These are phyloP conservation scores for Apis laboriosa DNA, from an alignment of 1,140 invertebrate species.

Conservation along the genomic window DNA sequence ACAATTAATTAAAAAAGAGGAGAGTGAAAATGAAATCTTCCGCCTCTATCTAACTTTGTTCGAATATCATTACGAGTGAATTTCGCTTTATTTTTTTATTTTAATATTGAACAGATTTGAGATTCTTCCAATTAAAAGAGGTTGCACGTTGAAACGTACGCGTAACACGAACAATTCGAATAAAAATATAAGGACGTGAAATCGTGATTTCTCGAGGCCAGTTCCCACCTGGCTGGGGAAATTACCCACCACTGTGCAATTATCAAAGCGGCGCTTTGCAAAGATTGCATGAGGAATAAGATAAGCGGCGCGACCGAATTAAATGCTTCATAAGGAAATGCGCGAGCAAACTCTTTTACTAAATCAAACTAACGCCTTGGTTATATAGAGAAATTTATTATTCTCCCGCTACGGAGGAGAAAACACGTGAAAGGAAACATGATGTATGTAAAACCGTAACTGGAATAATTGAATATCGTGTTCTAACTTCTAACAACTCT, in stretches of 20 bases:
- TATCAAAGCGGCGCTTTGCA: conserved; percentile 26
- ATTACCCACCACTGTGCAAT: conserved; percentile 25
- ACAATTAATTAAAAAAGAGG: neutral
- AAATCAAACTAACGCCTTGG: conserved; percentile 43
- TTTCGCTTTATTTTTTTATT: no score
- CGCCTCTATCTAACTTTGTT: no score
- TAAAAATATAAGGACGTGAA: neutral
- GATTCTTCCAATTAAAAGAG: neutral
- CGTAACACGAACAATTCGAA: neutral
- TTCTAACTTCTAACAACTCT: no score
- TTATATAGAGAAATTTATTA: conserved; percentile 29
- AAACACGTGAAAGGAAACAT: no score
- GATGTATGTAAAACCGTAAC: no score
- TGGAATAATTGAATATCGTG: no score
- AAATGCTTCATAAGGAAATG: conserved; percentile 38
- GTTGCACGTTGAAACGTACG: neutral
- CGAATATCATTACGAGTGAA: no score
- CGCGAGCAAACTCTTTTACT: neutral
- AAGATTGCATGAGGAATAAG: conserved; percentile 44
- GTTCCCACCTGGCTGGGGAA: neutral
- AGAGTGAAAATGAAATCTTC: no score
- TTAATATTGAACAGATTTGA: no score
- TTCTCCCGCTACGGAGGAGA: neutral
- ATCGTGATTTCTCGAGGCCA: conserved; percentile 12
- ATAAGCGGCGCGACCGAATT: conserved; percentile 44